Conservation (phyloP, 1,140 invertebrate genomes). For the Catajapyx aquilonaris region DNA sequence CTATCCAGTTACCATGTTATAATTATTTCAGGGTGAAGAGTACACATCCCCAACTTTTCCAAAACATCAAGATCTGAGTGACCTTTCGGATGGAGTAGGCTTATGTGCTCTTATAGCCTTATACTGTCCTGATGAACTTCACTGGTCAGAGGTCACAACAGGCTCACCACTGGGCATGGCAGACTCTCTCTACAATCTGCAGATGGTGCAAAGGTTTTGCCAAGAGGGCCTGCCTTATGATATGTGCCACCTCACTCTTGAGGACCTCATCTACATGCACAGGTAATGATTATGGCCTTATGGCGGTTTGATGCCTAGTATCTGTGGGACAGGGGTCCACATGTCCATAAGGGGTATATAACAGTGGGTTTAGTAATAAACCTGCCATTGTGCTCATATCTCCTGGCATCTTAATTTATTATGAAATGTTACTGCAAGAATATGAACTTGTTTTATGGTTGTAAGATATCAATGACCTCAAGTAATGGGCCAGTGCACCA, state of each 20-base stretch:
- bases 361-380: no score
- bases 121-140: constrained; percentile 77
- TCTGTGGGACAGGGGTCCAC: no score
- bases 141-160: constrained; percentile 45
- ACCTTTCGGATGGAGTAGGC: constrained; percentile 79
- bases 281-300: no score
- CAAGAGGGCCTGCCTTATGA: constrained; percentile 54
- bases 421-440: no score
- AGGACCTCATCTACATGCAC: constrained; percentile 88
- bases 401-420: no score
- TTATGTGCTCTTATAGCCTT: constrained; percentile 74
- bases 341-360: no score
- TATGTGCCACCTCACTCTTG: constrained; percentile 84
- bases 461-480: no score
- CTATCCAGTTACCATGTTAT: no score
- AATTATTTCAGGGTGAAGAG: constrained; percentile 11
- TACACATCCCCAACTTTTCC: constrained; percentile 19
- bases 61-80: constrained; percentile 36
- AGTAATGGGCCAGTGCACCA: no score
- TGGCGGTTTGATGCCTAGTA: no score
- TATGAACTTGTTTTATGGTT: no score
- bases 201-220: constrained; percentile 75
- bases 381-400: no score
- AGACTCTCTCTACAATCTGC: constrained; percentile 86
- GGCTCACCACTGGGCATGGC: constrained; percentile 38